Base-by-base conservation (phyloP, 2,113 vertebrate genomes). In the Panthera uncia region DNA sequence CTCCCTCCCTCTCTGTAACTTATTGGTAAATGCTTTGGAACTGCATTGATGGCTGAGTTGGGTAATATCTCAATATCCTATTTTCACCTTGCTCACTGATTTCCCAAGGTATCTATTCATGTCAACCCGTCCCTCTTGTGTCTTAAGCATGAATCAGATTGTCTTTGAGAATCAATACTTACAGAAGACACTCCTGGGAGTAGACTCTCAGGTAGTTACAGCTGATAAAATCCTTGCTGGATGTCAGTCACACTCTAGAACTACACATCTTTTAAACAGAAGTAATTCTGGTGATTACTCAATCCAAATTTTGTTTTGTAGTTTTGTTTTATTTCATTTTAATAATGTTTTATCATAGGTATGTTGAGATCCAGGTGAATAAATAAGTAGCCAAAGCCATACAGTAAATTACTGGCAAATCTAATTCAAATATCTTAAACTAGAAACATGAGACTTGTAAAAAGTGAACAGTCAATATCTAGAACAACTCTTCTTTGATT, bases 231-330 rank as follows among this genome's bases (percentile, higher is more conserved):
- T 57, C 66, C n/a, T n/a, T 87, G 23, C 19, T 27, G 61, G n/a
- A n/a, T 82, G 18, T 57, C 38, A 79, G 3, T 73, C 14, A 36
- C 36, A 38, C 9, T 36, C 13, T 33, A 57, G 16, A 45, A 52
- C 33, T 14, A 66, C 5, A 66, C 8, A 87, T 50, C 25, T 57
- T 36, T 87, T 33, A 69, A 92, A 82, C 7, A 69, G 45, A 89
- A 97, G 36, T 9, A 52, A 96, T 80, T 6, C 10, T 80, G 48
- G 16, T 45, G 61, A 50, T 12, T 13, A 82, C 19, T 45, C 19
- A n/a, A 55, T 93, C 21, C 25, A 29, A 93, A 88, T 66, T 96
- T 68, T 68, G 21, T 89, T 88, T 88, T 69, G 18, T 91, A 63
- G 5, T 66, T 74, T 66, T 65, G 0, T 84, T 87, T 90, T 61